Conservation (phyloP, 2,113 vertebrate species). For the Pachyramphus minor region DNA sequence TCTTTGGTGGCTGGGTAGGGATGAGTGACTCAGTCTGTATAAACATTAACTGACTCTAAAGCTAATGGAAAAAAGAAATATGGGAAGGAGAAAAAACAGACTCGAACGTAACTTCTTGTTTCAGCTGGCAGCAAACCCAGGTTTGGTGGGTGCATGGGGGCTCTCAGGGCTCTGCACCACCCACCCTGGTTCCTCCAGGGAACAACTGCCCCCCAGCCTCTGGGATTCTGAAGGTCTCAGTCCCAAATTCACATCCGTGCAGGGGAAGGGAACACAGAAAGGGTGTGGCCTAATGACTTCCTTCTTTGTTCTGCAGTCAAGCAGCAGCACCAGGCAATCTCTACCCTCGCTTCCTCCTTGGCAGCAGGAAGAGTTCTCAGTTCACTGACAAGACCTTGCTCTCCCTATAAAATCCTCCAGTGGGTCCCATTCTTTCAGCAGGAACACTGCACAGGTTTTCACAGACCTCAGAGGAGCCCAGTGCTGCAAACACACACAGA, state of each 20-base stretch:
- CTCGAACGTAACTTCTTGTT: not conserved
- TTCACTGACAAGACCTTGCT: not conserved
- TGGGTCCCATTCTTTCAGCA: not conserved
- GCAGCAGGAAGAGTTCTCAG: conserved; percentile 3
- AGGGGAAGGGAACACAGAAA: conserved; percentile 25
- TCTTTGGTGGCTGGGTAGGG: conserved; percentile 63
- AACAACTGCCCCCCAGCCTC: not conserved
- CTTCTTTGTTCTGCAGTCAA: conserved; percentile 59
- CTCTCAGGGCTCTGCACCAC: not conserved
- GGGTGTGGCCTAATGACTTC: conserved; percentile 58
- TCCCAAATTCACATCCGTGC: not conserved
- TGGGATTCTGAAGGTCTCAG: not conserved
- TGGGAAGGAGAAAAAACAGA: conserved; percentile 36
- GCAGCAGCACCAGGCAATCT: conserved; percentile 20
- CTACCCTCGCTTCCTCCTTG: conserved; percentile 40
- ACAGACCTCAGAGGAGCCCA: not conserved
- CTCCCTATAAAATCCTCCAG: not conserved
- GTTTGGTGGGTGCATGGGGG: not conserved
- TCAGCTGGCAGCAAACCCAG: conserved; percentile 22
- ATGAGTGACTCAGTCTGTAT: conserved; percentile 64
- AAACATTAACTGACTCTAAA: conserved; percentile 64
- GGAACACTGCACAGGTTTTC: not conserved
- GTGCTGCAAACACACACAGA: not conserved
- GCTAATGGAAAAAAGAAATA: conserved; percentile 58
- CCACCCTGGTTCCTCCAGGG: not conserved